Percentiles rank a stretch among this genome's conserved stretches.
Evolutionary conservation across 2,113 vertebrate genomes (phyloP).

Genomic region (Dicentrarchus labrax): DNA sequence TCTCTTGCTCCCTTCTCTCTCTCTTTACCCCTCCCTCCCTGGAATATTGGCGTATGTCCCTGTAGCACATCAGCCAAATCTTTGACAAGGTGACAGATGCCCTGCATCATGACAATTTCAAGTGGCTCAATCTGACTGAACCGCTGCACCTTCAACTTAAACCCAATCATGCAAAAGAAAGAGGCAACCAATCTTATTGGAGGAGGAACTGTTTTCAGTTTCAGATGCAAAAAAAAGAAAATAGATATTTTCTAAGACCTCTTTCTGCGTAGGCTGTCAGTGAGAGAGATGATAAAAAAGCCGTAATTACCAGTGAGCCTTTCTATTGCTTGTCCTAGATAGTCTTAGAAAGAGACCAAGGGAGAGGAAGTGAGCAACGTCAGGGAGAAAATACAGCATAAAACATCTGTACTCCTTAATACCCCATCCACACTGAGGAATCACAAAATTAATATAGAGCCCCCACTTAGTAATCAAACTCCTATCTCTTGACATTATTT

Average conservation of each 20-base stretch:
- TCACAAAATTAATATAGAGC: slow-evolving; percentile 46
- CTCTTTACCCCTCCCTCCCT: slow-evolving; percentile 6
- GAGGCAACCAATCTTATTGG: not conserved
- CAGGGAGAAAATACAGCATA: slow-evolving; percentile 18
- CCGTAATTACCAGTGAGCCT: slow-evolving; percentile 41
- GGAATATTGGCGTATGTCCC: slow-evolving; percentile 26
- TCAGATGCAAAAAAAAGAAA: slow-evolving; percentile 31
- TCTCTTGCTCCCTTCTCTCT: not conserved
- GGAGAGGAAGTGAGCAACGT: slow-evolving; percentile 9
- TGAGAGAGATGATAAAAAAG: slow-evolving; percentile 54
- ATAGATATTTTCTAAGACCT: slow-evolving; percentile 41
- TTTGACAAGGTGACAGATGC: slow-evolving; percentile 61
- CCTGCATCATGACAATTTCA: slow-evolving; percentile 43
- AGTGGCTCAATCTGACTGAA: slow-evolving; percentile 46
- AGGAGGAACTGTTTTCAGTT: slow-evolving; percentile 19
- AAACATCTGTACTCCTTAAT: slow-evolving; percentile 33
- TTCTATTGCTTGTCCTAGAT: slow-evolving; percentile 51
- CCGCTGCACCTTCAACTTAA: slow-evolving; percentile 59
- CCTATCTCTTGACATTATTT: slow-evolving; percentile 49
- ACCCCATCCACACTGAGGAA: slow-evolving; percentile 26
- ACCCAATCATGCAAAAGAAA: slow-evolving; percentile 55
- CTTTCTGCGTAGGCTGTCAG: slow-evolving; percentile 50
- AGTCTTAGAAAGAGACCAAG: slow-evolving; percentile 44
- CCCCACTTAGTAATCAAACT: slow-evolving; percentile 55
- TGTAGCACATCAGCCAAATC: slow-evolving; percentile 51